These are phyloP conservation scores for Myotis planiceps DNA, from an alignment of 2,797 vertebrate genomes.

Conservation along the genomic window DNA sequence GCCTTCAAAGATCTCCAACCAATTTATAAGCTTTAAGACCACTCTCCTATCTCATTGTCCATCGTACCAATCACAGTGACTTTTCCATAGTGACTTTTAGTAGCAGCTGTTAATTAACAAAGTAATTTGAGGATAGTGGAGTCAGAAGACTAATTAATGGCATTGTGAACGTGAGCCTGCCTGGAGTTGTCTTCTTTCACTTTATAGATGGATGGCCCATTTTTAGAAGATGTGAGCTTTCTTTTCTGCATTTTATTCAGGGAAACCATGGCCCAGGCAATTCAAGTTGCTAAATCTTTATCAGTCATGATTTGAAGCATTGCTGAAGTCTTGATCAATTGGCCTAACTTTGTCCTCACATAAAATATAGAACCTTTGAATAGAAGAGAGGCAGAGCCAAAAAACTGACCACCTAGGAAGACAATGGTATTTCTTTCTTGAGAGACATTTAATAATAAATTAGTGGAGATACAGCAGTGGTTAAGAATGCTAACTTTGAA, in stretches of 20 bases:
- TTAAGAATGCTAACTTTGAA: neutral
- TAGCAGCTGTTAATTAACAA: slow-evolving; percentile 44
- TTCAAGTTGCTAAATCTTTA: neutral
- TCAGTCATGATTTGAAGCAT: neutral
- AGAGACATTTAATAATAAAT: slow-evolving; percentile 9
- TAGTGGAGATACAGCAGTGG: neutral
- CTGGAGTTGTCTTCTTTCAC: neutral
- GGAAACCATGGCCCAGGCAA: neutral
- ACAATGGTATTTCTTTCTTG: neutral
- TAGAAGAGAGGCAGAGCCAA: neutral
- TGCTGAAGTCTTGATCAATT: neutral
- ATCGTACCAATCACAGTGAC: neutral
- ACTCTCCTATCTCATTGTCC: slow-evolving; percentile 21
- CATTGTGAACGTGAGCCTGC: neutral
- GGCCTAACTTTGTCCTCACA: neutral
- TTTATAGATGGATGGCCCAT: neutral
- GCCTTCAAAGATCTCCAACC: slow-evolving; percentile 52
- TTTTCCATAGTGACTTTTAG: slow-evolving; percentile 20
- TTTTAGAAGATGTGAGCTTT: neutral
- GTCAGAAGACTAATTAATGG: slow-evolving; percentile 22
- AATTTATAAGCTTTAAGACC: slow-evolving; percentile 64
- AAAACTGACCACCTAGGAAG: neutral
- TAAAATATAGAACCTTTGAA: neutral
- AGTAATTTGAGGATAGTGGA: neutral
- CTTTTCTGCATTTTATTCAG: neutral